Evolutionary conservation across 2,113 vertebrate genomes (phyloP).

Genomic region (Microtus pennsylvanicus): DNA sequence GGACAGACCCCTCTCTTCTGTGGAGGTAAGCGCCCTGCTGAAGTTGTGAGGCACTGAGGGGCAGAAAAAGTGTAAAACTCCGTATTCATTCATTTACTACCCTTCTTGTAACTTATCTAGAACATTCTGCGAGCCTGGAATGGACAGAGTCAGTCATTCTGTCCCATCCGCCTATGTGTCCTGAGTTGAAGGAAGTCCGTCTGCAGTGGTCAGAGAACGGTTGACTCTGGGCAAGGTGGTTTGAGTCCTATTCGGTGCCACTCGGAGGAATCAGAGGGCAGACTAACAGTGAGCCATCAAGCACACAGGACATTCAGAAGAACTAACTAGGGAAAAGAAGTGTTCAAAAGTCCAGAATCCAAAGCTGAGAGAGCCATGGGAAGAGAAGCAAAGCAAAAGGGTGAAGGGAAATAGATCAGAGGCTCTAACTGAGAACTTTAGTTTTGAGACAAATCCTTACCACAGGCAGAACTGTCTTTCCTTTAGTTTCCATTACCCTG

Average conservation of each 20-base stretch:
- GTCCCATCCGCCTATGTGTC: background rate
- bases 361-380: background rate
- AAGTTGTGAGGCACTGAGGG: background rate
- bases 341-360: background rate
- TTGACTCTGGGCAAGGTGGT: background rate
- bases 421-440: background rate
- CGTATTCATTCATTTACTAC: background rate
- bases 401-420: fast-evolving
- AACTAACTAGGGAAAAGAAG: background rate
- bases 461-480: background rate
- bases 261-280: background rate
- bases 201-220: background rate
- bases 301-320: background rate
- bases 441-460: background rate
- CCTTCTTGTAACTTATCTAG: background rate
- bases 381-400: background rate
- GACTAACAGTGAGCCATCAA: background rate
- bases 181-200: background rate
- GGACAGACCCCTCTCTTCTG: no score
- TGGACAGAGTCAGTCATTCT: background rate
- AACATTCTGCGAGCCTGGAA: no score
- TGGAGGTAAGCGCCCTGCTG: no score
- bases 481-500: background rate
- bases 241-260: background rate
- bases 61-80: background rate